Conservation (phyloP, 2,113 vertebrate species). For the Salvelinus fontinalis region DNA sequence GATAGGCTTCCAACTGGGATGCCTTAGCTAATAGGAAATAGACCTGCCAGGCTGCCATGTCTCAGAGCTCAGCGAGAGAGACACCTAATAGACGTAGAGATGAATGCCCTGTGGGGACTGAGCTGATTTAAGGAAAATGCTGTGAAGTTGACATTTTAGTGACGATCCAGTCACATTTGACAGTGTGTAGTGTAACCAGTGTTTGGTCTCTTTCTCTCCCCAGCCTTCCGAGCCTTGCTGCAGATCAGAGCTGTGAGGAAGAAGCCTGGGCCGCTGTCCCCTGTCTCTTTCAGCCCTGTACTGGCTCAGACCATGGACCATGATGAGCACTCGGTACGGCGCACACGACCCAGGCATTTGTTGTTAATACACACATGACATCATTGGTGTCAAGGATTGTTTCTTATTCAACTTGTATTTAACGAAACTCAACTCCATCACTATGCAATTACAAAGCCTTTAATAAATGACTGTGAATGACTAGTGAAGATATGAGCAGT, state of each 20-base stretch:
- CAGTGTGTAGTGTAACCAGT: neutral
- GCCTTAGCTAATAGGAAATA: neutral
- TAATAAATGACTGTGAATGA: neutral
- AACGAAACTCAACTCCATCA: neutral
- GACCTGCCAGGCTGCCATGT: neutral
- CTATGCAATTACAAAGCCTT: neutral
- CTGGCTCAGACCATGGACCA: slow-evolving; percentile 95
- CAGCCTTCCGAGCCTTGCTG: slow-evolving; percentile 95
- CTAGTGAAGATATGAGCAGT: neutral
- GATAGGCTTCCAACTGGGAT: neutral
- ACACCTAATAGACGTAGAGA: neutral
- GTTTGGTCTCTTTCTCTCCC: slow-evolving; percentile 22
- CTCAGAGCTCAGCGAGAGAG: slow-evolving; percentile 59
- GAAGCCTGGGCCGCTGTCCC: slow-evolving; percentile 91
- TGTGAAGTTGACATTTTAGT: neutral
- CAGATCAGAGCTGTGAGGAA: slow-evolving; percentile 97
- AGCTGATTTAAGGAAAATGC: neutral
- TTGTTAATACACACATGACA: neutral
- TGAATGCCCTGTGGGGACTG: neutral
- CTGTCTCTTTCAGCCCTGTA: slow-evolving; percentile 94
- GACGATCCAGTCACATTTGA: neutral
- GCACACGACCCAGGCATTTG: neutral
- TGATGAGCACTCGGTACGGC: slow-evolving; percentile 90
- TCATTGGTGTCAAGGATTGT: no score
- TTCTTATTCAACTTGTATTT: no score